Evolutionary conservation across 2,113 vertebrate species (phyloP), one percentile per base, ranked within the genome.

Genomic region (Willisornis vidua): DNA sequence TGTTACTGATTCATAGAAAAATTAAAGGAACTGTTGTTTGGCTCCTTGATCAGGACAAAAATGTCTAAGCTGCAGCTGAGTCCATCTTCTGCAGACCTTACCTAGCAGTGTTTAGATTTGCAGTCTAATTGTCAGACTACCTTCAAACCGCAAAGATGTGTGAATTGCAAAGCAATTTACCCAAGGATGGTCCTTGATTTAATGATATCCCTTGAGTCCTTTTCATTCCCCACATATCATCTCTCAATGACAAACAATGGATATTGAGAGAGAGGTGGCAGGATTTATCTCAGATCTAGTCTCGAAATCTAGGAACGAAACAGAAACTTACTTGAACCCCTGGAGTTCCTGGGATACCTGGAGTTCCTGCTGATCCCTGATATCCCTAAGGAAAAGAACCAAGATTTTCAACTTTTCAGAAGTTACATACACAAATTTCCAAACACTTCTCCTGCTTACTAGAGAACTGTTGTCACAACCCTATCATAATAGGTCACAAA

Each of bases 301-400:
- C 26, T 46, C 59, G 72, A 91, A 85, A 35, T 85, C 25, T 58
- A 29, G 20, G 39, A 70, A 83, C 35, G 2, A 70, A 83, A 39
- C 1, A 51, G 71, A 79, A 84, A 93, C 87, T 72, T 98, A 99
- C 99, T 98, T 99, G 98, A 79, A 98, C 75, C 52, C 99, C 99
- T 58, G 98, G 98, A 39, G 97, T 79, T 92, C 99, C 99, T 95
- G 98, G 98, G 78, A 98, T 79, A 46, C 99, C 99, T 81, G 98
- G 96, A 85, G 87, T 98, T 95, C 99, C 99, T 97, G 98, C 94
- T 85, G 95, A 77, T 88, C 99, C 99, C 82, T 98, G 98, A 89
- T 98, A 96, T 58, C 99, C 99, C 99, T 99, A 97, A 65, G 54
- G 57, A 89, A 95, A 92, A 95, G 43, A 90, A 94, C 1, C 25